Evolutionary conservation across 1,140 invertebrate genomes (phyloP), one percentile per base, ranked within the genome.

Genomic region (Charaxes varanes): DNA sequence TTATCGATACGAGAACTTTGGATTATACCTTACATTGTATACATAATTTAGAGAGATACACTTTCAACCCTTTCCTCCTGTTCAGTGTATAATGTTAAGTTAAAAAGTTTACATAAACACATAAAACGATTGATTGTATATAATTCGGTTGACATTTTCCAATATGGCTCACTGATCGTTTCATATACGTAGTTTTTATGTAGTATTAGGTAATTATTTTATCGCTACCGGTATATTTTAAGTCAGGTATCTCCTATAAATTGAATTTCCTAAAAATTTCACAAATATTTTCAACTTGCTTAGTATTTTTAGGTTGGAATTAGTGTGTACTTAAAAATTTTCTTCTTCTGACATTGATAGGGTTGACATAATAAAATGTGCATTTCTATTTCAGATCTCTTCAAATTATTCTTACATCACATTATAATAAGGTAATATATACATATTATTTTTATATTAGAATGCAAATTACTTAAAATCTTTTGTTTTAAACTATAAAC

Each of bases 111-210:
- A 21, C 28, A 16, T 45, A 15, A 19, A 18, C 45, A 49, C 32
- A 37, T 34, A 44, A 17, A 30, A 27, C 16, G 13, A 35, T 16
- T 27, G n/a, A 30, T 8, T 6, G n/a, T 35, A 36, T 7, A 30
- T 50, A 62, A 60, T 58, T n/a, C 58, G 56, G 51, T 63, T 63
- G 53, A 55, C 53, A 63, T 60, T 69, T 64, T 66, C 55, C 71
- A 76, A 72, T 69, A 76, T 72, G 71, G 71, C 71, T 59, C 54
- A 61, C 66, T 53, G 40, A 31, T 34, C 36, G 6, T 41, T 35
- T 27, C 13, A 22, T 35, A 26, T 28, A 15, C 31, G 13, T 13
- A 11, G 13, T 12, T 26, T 17, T 8, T 16, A 16, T 11, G 11
- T 28, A 16, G 1, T 11, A 28, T 28, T 15, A 28, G 2, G 3